Evolutionary conservation across 37 sponge, comb jelly and placozoan genomes (phyloP).

Genomic region (Diacarnus erythraeanus): DNA sequence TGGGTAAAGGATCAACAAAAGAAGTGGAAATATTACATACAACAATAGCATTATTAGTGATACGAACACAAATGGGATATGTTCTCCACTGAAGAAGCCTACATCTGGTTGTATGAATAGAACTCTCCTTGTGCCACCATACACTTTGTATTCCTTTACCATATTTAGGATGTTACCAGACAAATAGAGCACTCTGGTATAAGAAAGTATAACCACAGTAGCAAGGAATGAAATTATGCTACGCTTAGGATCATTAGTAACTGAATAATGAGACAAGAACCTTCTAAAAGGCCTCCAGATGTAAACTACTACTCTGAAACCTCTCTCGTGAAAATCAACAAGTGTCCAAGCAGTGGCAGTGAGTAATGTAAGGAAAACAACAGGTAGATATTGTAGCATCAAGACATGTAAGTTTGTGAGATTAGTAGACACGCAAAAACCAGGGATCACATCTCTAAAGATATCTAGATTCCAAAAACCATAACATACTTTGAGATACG

Average conservation of each 20-base stretch:
- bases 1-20: constrained; percentile 24
- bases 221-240: constrained; percentile 13
- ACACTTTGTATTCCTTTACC: not conserved
- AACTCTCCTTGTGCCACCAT: not conserved
- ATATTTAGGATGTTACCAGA: not conserved
- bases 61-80: constrained; percentile 8
- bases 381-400: constrained; percentile 30
- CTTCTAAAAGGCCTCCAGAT: constrained; percentile 17
- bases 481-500: constrained; percentile 2
- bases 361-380: constrained; percentile 32
- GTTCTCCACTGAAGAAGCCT: not conserved
- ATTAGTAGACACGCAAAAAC: constrained; percentile 31
- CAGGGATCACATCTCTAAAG: constrained; percentile 27
- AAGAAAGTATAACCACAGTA: constrained; percentile 22
- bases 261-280: constrained; percentile 8
- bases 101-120: constrained; percentile 19
- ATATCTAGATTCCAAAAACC: constrained; percentile 60
- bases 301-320: constrained; percentile 1
- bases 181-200: constrained; percentile 17
- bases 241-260: constrained; percentile 14
- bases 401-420: constrained; percentile 35
- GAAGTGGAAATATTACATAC: not conserved
- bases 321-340: constrained; percentile 12
- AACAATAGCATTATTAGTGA: constrained; percentile 7
- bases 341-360: not conserved